phyloP scores from a whole-genome alignment of 2,888 invertebrate genomes.

The Dione juno region DNA sequence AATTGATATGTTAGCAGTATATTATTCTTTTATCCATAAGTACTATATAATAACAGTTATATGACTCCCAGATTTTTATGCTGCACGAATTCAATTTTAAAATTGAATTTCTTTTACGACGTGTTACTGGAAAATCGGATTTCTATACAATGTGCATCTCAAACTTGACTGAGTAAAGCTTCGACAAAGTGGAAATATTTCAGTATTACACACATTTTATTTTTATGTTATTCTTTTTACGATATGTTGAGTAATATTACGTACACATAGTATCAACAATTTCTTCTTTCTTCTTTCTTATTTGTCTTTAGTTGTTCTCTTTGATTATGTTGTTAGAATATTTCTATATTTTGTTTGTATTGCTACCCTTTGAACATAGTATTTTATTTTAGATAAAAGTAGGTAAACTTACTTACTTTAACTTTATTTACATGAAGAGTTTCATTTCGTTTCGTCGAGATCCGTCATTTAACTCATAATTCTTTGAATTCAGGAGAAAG shows the following conservation, averaged over 20 bases:
- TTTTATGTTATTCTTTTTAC: not conserved
- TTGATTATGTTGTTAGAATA: not conserved
- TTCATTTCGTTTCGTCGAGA: too few species aligned
- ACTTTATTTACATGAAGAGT: too few species aligned
- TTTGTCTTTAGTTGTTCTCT: not conserved
- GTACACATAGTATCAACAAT: not conserved
- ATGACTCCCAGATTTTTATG: not conserved
- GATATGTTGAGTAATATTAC: not conserved
- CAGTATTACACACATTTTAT: slow-evolving; percentile 10
- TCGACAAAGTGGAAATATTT: slow-evolving; percentile 17
- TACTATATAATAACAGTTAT: slow-evolving; percentile 11
- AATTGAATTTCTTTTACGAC: slow-evolving; percentile 18
- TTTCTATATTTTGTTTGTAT: not conserved
- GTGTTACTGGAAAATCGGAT: slow-evolving; percentile 25
- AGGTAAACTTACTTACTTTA: not conserved
- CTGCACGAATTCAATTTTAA: not conserved
- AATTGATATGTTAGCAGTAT: not conserved
- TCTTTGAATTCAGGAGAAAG: too few species aligned
- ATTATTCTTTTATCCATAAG: not conserved
- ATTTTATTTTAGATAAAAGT: not conserved
- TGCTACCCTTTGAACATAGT: not conserved
- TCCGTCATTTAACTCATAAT: too few species aligned
- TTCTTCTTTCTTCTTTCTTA: not conserved
- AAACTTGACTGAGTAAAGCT: slow-evolving; percentile 13
- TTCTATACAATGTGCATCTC: slow-evolving; percentile 24